Evolutionary conservation across 2,888 invertebrate species (phyloP), one percentile per base, ranked within the genome.

Genomic region (Phanerotoma sp.): DNA sequence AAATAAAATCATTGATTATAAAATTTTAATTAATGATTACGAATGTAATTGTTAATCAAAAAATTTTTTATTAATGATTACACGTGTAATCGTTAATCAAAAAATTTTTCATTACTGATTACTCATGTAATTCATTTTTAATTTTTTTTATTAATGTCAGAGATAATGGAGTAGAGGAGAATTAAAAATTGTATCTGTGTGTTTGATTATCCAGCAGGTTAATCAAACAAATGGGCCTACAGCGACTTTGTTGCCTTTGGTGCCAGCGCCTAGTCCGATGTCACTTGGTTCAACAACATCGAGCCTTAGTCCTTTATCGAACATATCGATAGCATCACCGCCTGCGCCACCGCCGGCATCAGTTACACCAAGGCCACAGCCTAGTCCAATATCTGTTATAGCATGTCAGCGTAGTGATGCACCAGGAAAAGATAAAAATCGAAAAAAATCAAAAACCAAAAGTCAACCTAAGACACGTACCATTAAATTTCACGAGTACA

Each of bases 401-500:
- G 15, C 84, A 82, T 38, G 89, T 88, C 56, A 91, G 87, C 73
- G 75, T 56, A 76, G 72, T 60, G 78, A 77, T 58, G 79, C 79
- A n/a, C 79, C 79, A 3, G 79, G 79, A 53, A 80, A 79, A 65
- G 90, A 90, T 79, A 91, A 85, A 79, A 91, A 89, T 73, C 79
- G 84, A 69, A 93, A 91, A 75, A 91, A 91, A 74, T 85, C 85
- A 16, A 92, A 92, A 75, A 87, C 87, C 35, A 92, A 92, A 78
- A 85, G 85, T 20, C 84, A 86, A 53, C 87, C 91, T 1, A 93
- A 93, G 77, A 84, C 90, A 16, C 84, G 91, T 66, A 91, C 91
- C 51, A 96, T 97, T 69, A 97, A 97, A 80, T 97, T 97, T 79
- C 96, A 97, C 78, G 97, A 97, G 78, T 93, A 94, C 78, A 93